These are phyloP conservation scores for Druon quercuslanigerum DNA, from an alignment of 1,140 invertebrate genomes.

Conservation along the genomic window DNA sequence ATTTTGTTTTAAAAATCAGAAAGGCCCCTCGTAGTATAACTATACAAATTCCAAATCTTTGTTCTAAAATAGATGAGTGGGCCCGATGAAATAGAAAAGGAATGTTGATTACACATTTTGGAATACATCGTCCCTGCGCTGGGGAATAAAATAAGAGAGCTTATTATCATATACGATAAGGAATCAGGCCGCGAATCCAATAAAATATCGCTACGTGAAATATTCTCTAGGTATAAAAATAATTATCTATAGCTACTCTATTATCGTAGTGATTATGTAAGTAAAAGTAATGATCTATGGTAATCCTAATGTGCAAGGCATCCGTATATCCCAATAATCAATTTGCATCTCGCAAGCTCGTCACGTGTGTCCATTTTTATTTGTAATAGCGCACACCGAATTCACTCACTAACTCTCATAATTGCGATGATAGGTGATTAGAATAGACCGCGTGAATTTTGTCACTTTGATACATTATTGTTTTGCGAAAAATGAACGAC, in stretches of 20 bases:
- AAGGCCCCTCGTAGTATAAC: no score
- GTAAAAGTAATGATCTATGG: conserved; percentile 4
- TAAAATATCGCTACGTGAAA: conserved; percentile 8
- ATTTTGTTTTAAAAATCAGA: no score
- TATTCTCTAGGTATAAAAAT: conserved; percentile 7
- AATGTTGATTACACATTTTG: conserved; percentile 11
- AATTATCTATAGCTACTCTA: not conserved
- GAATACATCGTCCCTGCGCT: not conserved
- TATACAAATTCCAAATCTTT: no score
- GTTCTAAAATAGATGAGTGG: no score
- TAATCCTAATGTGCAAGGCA: conserved; percentile 13
- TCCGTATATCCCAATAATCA: conserved; percentile 13
- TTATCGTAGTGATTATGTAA: not conserved
- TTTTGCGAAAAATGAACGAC: no score
- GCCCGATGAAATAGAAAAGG: not conserved
- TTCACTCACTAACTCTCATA: not conserved
- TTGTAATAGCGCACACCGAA: not conserved
- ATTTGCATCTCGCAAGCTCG: conserved; percentile 13
- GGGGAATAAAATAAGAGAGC: conserved; percentile 30
- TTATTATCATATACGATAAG: conserved; percentile 33
- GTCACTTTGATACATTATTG: no score
- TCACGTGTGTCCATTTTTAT: conserved; percentile 10
- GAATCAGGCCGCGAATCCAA: not conserved
- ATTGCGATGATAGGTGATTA: no score
- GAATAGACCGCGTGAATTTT: no score